Evolutionary conservation across 2,797 vertebrate genomes (phyloP).

Genomic region (Silurus lanzhouensis): DNA sequence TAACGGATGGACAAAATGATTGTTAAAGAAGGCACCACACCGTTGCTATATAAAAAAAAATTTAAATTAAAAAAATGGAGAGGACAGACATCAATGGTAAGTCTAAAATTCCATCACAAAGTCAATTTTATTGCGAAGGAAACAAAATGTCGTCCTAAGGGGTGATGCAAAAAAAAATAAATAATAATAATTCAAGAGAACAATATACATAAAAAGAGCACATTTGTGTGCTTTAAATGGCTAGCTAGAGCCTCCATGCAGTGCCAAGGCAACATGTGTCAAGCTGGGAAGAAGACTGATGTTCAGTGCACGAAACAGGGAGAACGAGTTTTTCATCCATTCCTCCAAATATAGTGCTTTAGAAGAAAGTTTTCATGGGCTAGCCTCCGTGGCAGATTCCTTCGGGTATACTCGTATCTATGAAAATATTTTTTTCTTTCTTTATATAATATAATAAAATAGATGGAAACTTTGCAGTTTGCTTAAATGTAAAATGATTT

Average conservation of each 20-base stretch:
- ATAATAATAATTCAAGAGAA: neutral
- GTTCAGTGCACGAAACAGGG: constrained; percentile 57
- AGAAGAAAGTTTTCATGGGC: constrained; percentile 49
- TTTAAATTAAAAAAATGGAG: constrained; percentile 33
- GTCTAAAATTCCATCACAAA: constrained; percentile 33
- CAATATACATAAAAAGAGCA: constrained; percentile 36
- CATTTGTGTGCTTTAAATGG: constrained; percentile 51
- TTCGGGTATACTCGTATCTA: constrained; percentile 52
- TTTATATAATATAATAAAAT: constrained; percentile 58
- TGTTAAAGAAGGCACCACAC: constrained; percentile 74
- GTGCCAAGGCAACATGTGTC: constrained; percentile 61
- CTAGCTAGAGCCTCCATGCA: constrained; percentile 52
- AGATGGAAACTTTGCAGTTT: constrained; percentile 59
- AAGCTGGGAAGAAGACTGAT: constrained; percentile 59
- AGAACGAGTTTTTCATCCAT: constrained; percentile 45
- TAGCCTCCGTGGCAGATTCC: constrained; percentile 54
- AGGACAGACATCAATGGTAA: constrained; percentile 53
- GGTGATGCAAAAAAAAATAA: neutral
- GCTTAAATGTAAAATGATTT: constrained; percentile 49
- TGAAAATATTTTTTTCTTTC: constrained; percentile 53
- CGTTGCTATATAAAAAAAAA: constrained; percentile 45
- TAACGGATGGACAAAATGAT: constrained; percentile 47
- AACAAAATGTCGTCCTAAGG: constrained; percentile 10
- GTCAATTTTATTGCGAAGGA: neutral
- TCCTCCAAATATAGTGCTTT: constrained; percentile 57